Conservation (phyloP, 2,113 vertebrate species). For the Gnathonemus longibarbis region DNA sequence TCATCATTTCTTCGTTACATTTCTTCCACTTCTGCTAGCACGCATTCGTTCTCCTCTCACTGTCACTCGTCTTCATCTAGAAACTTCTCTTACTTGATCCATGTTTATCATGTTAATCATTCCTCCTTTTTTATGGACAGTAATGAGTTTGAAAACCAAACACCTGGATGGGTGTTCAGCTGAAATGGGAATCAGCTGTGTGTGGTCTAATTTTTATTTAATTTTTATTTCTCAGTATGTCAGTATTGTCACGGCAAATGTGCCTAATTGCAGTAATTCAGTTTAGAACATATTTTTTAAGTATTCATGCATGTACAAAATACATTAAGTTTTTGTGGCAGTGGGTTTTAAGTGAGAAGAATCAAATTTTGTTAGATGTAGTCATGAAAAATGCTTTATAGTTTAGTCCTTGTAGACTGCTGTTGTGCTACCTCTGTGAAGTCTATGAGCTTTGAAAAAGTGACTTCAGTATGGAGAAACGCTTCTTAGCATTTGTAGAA, state of each 20-base stretch:
- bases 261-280: neutral
- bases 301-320: neutral
- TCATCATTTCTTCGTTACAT: too few species aligned
- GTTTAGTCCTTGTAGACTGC: neutral
- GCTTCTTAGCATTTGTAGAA: neutral
- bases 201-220: neutral
- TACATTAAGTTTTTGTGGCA: neutral
- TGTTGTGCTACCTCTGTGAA: neutral
- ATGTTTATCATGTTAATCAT: neutral
- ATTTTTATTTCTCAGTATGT: too few species aligned
- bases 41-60: too few species aligned
- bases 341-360: neutral
- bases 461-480: neutral
- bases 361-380: neutral
- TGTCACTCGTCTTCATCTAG: too few species aligned
- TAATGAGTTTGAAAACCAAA: neutral
- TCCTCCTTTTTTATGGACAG: neutral
- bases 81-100: neutral
- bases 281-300: neutral
- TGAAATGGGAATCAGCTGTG: neutral
- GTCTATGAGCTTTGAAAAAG: neutral
- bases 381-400: neutral
- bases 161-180: neutral
- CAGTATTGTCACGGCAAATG: neutral
- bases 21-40: too few species aligned